These are phyloP conservation scores for Stenotaenia linearis DNA, from an alignment of 2,888 invertebrate genomes.

Conservation along the genomic window DNA sequence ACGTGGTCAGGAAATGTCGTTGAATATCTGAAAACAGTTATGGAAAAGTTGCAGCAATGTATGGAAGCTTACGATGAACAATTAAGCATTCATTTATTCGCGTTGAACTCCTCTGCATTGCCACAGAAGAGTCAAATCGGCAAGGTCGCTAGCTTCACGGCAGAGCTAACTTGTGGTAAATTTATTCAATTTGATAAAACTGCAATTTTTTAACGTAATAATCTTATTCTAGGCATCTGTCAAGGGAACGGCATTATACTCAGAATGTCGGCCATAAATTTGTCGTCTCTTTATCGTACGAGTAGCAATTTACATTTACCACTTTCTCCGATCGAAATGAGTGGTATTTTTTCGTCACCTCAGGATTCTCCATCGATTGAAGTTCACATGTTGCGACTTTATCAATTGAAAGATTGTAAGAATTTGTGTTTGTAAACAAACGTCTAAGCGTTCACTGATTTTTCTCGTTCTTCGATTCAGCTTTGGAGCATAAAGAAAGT, in stretches of 20 bases:
- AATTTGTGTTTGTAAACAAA: neutral
- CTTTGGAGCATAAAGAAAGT: neutral
- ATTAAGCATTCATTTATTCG: neutral
- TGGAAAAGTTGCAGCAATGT: neutral
- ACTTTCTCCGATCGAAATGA: neutral
- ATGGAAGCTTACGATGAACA: neutral
- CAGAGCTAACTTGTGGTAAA: neutral
- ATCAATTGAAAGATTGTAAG: neutral
- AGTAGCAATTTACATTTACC: neutral
- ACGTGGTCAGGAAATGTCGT: neutral
- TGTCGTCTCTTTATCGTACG: neutral
- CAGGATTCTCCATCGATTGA: neutral
- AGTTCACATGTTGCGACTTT: neutral
- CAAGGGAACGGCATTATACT: neutral
- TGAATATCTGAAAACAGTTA: neutral
- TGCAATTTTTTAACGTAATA: no score
- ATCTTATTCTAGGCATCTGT: no score
- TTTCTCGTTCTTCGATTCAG: neutral
- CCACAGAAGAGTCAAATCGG: neutral
- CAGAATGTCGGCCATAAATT: neutral
- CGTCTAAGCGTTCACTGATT: neutral
- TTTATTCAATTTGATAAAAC: no score
- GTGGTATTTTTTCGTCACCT: neutral
- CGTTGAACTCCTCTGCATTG: neutral
- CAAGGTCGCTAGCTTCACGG: neutral